Base-by-base conservation (phyloP, 1,140 invertebrate genomes). In the Drosophila insularis region DNA sequence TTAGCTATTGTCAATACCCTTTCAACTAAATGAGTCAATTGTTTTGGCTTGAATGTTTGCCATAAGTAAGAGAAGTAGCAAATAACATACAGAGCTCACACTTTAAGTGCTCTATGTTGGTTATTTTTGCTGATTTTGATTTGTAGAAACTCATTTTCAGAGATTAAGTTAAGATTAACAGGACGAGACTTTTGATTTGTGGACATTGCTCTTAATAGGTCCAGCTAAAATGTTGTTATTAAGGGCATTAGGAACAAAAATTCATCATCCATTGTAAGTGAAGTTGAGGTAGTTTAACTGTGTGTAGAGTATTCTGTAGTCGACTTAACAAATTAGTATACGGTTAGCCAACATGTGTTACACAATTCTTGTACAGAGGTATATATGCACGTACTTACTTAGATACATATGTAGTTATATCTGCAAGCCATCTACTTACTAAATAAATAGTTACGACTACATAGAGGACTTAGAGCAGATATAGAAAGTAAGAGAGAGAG, bases 361-460 rank as follows among this genome's bases (percentile, higher is more conserved):
- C 17, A 50, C 43, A 50, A 50, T 50, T 50, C 43, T 17, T 11
- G 2, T n/a, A 50, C 43, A 50, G 5, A 50, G 4, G 21, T 6
- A 50, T 5, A 11, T 10, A 21, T 5, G 4, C 2, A 46, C 43
- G 7, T 46, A 7, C 13, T n/a, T 46, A 17, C 7, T 14, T 4
- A 72, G 60, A 59, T 66, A 78, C 64, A 74, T 56, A 75, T 64
- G 55, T 79, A 78, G 67, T 46, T 63, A 56, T 35, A 63, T 35
- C 72, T 69, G 72, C 59, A 69, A 60, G 70, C 63, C 81, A 70
- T 50, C 17, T 50, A 50, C 43, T 50, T 50, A 64, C 78, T 81
- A 86, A 85, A 86, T 85, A 85, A 85, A 85, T 85, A 85, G 81
- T 85, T 74, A 86, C 78, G 81, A 80, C 76, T 68, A 63, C 55